Base-by-base conservation (phyloP, 2,888 invertebrate genomes). In the Isoperla grammatica region DNA sequence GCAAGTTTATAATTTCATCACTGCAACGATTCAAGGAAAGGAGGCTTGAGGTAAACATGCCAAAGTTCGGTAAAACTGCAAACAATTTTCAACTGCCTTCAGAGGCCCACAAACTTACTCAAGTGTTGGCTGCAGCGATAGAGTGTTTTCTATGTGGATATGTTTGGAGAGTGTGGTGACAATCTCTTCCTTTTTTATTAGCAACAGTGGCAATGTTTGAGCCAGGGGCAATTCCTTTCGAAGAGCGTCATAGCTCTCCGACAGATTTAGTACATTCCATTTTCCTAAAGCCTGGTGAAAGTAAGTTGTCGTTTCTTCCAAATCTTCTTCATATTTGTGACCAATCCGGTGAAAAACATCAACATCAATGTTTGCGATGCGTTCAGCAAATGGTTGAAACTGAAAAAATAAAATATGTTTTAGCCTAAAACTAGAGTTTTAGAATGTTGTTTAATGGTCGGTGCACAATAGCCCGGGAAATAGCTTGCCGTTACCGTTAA, bases 251-350 rank as follows among this genome's bases (percentile, higher is more conserved):
- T 87, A 95, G 70, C 88, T 86, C 67, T 90, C 85, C 0, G 93
- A 89, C 63, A 92, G 80, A 75, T 96, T 95, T 19, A 95, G 80
- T 1, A 87, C 88, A 69, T 84, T 84, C 95, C 95, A 97, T 79
- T 95, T 95, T 64, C 86, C 83, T 19, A 95, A 73, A 0, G 90
- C 83, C 72, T 91, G 83, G 68, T 85, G 81, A 72, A 97, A 95
- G 71, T 86, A 86, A 0, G 93, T 90, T 13, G 73, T 72, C 69
- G 86, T 85, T 56, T 86, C 86, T 6, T 84, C 84, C 20, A 71
- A 67, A 9, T 82, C 79, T 58, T 83, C 81, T 67, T 88, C 84
- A 72, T 92, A 85, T 65, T 81, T 82, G 73, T 91, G 90, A 23
- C 84, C 83, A 54, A 95, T 85, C 69, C 87, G 86, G 71, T 94